These are phyloP conservation scores for Dendrocopos noguchii DNA, from an alignment of 2,113 vertebrate genomes.

Conservation along the genomic window DNA sequence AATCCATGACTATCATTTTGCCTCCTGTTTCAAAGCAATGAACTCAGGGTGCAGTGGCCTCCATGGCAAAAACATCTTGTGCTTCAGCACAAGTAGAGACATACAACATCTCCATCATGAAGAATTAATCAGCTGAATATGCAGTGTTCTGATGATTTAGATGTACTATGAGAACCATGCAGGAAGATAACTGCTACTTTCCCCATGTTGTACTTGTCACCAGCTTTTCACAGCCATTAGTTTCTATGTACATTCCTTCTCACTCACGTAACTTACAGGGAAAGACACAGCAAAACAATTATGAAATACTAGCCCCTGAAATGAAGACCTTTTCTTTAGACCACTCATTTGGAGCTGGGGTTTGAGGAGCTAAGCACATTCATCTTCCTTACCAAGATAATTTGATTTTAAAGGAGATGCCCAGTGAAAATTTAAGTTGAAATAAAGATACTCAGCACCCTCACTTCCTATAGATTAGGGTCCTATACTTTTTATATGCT, in stretches of 20 bases:
- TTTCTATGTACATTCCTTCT: neutral
- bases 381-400: neutral
- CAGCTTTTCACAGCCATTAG: neutral
- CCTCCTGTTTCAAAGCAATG: neutral
- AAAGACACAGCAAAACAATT: neutral
- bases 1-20: neutral
- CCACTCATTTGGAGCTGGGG: neutral
- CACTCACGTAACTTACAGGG: neutral
- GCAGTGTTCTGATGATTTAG: neutral
- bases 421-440: neutral
- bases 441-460: neutral
- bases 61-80: neutral
- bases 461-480: neutral
- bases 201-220: neutral
- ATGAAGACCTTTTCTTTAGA: neutral
- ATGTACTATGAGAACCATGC: neutral
- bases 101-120: neutral
- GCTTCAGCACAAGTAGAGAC: neutral
- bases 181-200: neutral
- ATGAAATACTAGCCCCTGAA: neutral
- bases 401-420: neutral
- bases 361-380: neutral
- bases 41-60: neutral
- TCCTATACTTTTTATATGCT: neutral
- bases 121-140: neutral